Conservation (phyloP, 2,113 vertebrate species). For the Otis tarda region DNA sequence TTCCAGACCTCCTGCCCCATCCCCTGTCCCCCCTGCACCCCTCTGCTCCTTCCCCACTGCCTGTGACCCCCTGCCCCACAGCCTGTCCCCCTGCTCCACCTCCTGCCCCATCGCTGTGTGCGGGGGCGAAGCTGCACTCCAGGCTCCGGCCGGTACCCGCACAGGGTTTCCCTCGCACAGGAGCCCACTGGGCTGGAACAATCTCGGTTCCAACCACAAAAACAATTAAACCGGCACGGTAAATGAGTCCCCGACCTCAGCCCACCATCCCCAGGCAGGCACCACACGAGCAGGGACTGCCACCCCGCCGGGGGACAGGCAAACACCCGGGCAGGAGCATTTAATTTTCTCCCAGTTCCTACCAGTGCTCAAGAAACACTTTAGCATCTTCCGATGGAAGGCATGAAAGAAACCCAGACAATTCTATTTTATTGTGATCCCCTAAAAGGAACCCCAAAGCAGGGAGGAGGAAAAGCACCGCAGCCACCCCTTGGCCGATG, state of each 20-base stretch:
- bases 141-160: too few species aligned
- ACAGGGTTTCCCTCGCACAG: neutral
- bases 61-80: too few species aligned
- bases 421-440: neutral
- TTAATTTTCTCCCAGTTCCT: neutral
- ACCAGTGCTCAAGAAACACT: neutral
- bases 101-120: neutral
- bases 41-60: too few species aligned
- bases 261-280: accelerated
- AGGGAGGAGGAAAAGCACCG: neutral
- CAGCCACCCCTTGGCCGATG: neutral
- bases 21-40: neutral
- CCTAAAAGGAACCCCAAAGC: neutral
- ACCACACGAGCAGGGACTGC: accelerated
- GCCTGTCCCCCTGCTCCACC: too few species aligned
- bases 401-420: neutral
- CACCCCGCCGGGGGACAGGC: neutral
- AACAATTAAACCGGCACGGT: neutral
- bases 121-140: neutral
- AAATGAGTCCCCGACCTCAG: accelerated
- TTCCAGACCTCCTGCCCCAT: neutral
- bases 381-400: neutral
- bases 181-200: neutral
- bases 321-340: neutral
- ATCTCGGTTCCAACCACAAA: neutral